Base-by-base conservation (phyloP, 1,140 invertebrate genomes). In the Tribolium madens region DNA sequence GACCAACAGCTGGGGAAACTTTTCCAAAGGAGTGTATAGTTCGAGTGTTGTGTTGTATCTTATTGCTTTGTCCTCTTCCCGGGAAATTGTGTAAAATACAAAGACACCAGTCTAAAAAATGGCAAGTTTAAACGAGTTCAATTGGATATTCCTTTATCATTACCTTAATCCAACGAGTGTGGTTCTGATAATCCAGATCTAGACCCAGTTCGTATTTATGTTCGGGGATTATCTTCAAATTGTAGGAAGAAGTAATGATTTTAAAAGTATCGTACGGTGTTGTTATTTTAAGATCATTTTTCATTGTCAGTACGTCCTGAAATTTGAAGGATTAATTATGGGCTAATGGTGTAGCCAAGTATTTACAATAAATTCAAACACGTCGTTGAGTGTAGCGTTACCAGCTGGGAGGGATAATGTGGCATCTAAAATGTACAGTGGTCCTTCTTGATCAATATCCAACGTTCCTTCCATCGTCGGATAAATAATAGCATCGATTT, bases 401-500 rank as follows among this genome's bases (percentile, higher is more conserved):
- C 90, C 89, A 70, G 85, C 83, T 1, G 89, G 89, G 70, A 91
- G 79, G 73, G 84, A 82, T 2, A 91, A 75, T 70, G 83, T 83
- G 33, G 86, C 88, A 10, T 87, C 78, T 14, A 90, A 79, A 73
- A 87, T 90, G 77, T 89, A 90, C 3, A 80, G 73, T 15, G 87
- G 84, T 5, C 87, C 87, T 33, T 89, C 87, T 78, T 90, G 87
- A 46, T 91, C 89, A 42, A 92, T 86, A 77, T 91, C 89, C 3
- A 91, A 71, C 2, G 85, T 81, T 15, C 87, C 90, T 15, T 84
- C 83, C 6, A 94, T 88, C 4, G 92, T 90, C 0, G 90, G 89
- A 84, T 91, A 92, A 72, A 91, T 87, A 2, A 91, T 77, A 0
- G 90, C 88, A 82, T 93, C 89, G 48, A 94, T 78, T 83, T 91